Conservation (phyloP, 2,797 vertebrate genomes). For the Argentina silus region DNA sequence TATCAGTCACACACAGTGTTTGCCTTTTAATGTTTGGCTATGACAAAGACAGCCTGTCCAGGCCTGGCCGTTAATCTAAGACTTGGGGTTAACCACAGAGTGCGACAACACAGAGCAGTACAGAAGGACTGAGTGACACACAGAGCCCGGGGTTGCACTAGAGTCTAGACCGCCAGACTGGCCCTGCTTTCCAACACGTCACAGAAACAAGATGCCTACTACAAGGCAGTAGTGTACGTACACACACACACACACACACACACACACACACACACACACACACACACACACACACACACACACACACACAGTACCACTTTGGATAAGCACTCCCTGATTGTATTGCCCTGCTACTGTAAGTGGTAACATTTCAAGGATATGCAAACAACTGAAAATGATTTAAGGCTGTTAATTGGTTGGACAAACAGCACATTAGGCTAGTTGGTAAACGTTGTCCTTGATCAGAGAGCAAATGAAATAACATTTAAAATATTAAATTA, state of each 20-base stretch:
- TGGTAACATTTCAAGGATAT: not conserved
- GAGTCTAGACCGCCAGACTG: conserved; percentile 38
- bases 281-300: not conserved
- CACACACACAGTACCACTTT: not conserved
- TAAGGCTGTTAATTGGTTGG: not conserved
- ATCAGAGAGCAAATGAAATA: not conserved
- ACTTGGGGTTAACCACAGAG: too few species aligned
- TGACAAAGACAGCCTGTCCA: conserved; percentile 15
- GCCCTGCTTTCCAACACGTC: conserved; percentile 20
- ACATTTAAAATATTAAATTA: not conserved
- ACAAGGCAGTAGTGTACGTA: conserved; percentile 8
- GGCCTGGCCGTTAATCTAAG: too few species aligned
- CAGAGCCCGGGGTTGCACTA: not conserved
- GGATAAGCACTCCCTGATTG: not conserved
- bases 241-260: not conserved
- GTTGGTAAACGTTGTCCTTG: not conserved
- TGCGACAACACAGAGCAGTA: not conserved
- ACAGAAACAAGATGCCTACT: conserved; percentile 6
- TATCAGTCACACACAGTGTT: not conserved
- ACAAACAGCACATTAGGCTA: not conserved
- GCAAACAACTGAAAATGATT: not conserved
- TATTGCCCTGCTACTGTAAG: not conserved
- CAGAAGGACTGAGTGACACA: not conserved
- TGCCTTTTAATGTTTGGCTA: not conserved
- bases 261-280: not conserved